Conservation (phyloP, 2,888 invertebrate genomes). For the Dione juno region DNA sequence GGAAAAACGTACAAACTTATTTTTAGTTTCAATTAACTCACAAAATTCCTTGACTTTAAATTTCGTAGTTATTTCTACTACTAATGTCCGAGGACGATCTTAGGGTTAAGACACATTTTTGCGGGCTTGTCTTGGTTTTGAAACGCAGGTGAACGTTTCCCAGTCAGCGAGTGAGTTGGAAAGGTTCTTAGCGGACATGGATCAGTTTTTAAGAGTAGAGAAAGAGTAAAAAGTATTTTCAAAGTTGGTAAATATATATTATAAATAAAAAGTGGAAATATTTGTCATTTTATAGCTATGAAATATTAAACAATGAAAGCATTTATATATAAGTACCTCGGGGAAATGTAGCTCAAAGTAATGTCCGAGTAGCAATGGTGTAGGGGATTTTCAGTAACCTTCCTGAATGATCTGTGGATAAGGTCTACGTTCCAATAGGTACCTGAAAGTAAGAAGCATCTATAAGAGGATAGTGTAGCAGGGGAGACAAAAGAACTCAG, state of each 20-base stretch:
- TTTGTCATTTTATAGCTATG: no score
- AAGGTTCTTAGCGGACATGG: conserved; percentile 64
- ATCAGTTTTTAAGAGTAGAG: no score
- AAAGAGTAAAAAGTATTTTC: no score
- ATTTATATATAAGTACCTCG: conserved; percentile 58
- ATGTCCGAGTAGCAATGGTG: conserved; percentile 76
- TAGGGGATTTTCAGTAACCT: conserved; percentile 77
- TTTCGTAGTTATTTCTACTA: conserved; percentile 76
- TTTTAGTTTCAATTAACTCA: conserved; percentile 61
- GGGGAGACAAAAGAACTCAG: no score
- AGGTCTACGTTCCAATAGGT: conserved; percentile 77
- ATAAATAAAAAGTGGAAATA: no score
- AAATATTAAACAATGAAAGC: background rate
- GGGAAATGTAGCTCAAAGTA: conserved; percentile 74
- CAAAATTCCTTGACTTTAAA: conserved; percentile 79
- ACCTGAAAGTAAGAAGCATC: conserved; percentile 56
- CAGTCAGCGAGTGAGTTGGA: conserved; percentile 84
- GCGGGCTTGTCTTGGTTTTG: conserved; percentile 68
- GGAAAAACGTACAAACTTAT: no score
- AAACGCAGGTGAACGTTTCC: conserved; percentile 84
- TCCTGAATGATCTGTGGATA: conserved; percentile 69
- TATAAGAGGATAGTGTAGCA: background rate
- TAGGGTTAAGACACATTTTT: conserved; percentile 80
- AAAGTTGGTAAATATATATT: no score
- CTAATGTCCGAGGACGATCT: conserved; percentile 83